Evolutionary conservation across 2,113 vertebrate genomes (phyloP).

Genomic region (Hymenochirus boettgeri): DNA sequence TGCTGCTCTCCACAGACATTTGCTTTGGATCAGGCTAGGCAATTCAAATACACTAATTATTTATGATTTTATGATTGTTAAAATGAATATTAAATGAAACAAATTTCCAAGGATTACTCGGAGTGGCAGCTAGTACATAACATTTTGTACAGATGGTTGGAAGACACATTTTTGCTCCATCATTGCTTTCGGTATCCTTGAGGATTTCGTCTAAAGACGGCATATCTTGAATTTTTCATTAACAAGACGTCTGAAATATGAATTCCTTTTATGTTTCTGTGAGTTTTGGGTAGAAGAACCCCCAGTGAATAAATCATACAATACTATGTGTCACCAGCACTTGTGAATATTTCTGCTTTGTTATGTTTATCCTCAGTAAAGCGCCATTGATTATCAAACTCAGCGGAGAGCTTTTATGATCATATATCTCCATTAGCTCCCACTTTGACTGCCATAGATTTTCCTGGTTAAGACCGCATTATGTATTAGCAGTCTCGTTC

Average conservation of each 20-base stretch:
- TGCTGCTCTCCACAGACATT: slow-evolving; percentile 81
- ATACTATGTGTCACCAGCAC: slow-evolving; percentile 75
- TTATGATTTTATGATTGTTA: slow-evolving; percentile 85
- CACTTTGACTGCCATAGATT: slow-evolving; percentile 97
- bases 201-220: slow-evolving; percentile 72
- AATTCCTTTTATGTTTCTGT: slow-evolving; percentile 89
- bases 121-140: slow-evolving; percentile 80
- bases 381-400: slow-evolving; percentile 98
- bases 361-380: slow-evolving; percentile 90
- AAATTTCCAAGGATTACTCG: slow-evolving; percentile 78
- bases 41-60: slow-evolving; percentile 86
- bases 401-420: slow-evolving; percentile 94
- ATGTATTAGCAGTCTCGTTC: slow-evolving; percentile 90
- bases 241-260: slow-evolving; percentile 90
- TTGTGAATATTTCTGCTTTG: slow-evolving; percentile 93
- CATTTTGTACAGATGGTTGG: slow-evolving; percentile 74
- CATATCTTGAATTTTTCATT: slow-evolving; percentile 83
- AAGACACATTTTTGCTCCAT: slow-evolving; percentile 76
- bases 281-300: slow-evolving; percentile 83
- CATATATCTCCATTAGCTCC: slow-evolving; percentile 98
- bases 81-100: slow-evolving; percentile 94
- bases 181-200: slow-evolving; percentile 66
- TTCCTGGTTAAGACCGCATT: slow-evolving; percentile 93
- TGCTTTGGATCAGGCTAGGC: slow-evolving; percentile 84
- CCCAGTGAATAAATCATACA: slow-evolving; percentile 84